phyloP scores from a whole-genome alignment of 2,888 invertebrate genomes.

The Troglohyphantes excavatus region DNA sequence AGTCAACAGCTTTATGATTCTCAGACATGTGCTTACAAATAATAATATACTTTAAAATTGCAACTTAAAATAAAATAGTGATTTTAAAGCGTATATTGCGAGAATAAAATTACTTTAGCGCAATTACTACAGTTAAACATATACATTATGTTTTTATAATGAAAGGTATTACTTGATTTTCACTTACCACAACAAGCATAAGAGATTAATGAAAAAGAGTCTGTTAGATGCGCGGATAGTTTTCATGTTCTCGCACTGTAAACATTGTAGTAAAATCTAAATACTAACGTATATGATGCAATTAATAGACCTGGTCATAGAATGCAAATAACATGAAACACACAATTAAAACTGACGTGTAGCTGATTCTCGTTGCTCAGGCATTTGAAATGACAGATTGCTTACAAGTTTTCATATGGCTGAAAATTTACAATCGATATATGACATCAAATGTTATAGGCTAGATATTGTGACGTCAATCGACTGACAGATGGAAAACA shows the following conservation, averaged over 20 bases:
- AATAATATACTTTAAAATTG: no score
- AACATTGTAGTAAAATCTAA: conserved; percentile 63
- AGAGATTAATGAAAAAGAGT: conserved; percentile 60
- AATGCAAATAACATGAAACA: conserved; percentile 43
- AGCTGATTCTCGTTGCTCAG: conserved; percentile 14
- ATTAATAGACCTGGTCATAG: conserved; percentile 19
- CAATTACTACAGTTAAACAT: no score
- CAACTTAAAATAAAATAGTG: no score
- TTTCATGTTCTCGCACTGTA: conserved; percentile 68
- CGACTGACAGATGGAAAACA: no score
- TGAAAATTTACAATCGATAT: not conserved
- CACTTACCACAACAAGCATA: conserved; percentile 69
- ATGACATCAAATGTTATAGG: not conserved
- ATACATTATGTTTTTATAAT: no score
- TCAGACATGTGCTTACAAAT: no score
- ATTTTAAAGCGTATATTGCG: no score
- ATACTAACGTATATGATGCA: conserved; percentile 28
- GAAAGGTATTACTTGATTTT: not conserved
- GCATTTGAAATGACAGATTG: conserved; percentile 74
- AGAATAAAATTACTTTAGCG: no score
- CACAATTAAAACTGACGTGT: conserved; percentile 72
- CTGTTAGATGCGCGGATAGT: conserved; percentile 38
- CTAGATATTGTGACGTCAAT: no score
- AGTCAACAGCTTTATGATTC: no score
- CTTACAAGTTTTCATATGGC: conserved; percentile 14